These are phyloP conservation scores for Platypus cylindrus DNA, from an alignment of 2,888 invertebrate genomes.

Conservation along the genomic window DNA sequence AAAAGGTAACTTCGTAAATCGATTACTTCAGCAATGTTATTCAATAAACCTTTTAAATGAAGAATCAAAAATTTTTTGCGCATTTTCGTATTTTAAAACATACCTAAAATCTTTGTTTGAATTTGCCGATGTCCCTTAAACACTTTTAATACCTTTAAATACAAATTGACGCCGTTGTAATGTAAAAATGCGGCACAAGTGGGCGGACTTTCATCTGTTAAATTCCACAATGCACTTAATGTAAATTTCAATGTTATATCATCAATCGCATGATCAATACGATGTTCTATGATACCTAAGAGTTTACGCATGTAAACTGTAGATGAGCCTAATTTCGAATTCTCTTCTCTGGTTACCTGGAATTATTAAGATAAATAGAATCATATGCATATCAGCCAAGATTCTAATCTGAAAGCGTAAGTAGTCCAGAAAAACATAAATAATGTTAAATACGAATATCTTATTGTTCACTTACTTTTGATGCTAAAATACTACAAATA, in stretches of 20 bases:
- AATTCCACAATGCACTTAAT: conserved; percentile 63
- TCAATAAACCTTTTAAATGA: conserved; percentile 40
- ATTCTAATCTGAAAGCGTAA: not conserved
- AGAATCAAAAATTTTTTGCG: not conserved
- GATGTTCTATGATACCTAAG: conserved; percentile 43
- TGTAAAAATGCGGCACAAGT: conserved; percentile 57
- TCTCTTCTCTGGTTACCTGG: conserved; percentile 46
- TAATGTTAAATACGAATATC: not conserved
- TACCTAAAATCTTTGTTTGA: conserved; percentile 53
- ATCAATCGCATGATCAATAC: conserved; percentile 31
- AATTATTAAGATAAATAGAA: not conserved
- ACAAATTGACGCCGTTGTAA: conserved; percentile 53
- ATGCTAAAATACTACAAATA: conserved; percentile 57
- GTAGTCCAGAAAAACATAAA: not conserved
- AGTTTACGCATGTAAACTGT: conserved; percentile 56
- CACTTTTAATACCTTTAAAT: conserved; percentile 49
- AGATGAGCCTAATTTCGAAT: conserved; percentile 51
- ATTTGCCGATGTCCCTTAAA: conserved; percentile 51
- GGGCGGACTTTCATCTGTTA: conserved; percentile 62
- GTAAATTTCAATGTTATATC: conserved; percentile 67
- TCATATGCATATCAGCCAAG: too few relatives aligned
- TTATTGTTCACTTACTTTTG: conserved; percentile 24
- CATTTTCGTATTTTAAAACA: not conserved
- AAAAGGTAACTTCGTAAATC: conserved; percentile 26
- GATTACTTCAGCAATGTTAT: conserved; percentile 63